Evolutionary conservation across 1,140 invertebrate species (phyloP).

Genomic region (Dermatophagoides farinae): DNA sequence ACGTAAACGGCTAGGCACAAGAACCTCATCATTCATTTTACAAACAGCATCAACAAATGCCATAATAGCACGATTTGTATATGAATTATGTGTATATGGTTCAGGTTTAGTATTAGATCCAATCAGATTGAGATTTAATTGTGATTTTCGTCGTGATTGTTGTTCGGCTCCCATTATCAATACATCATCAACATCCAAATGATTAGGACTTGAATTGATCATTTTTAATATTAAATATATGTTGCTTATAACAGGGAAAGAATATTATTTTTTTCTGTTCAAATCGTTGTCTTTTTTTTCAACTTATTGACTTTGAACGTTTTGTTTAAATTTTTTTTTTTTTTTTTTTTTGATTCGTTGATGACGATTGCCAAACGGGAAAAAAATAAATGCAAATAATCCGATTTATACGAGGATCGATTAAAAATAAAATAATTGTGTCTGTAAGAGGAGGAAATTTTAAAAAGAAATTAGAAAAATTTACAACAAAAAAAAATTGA

Average conservation of each 20-base stretch:
- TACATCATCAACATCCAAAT: conserved; percentile 11
- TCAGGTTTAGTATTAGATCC: not conserved
- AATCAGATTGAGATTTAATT: not conserved
- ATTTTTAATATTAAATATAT: not conserved
- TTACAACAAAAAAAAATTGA: too few relatives aligned
- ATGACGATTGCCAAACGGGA: too few relatives aligned
- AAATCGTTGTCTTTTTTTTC: not conserved
- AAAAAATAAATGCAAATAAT: too few relatives aligned
- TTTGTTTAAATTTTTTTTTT: too few relatives aligned
- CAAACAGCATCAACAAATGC: conserved; percentile 6
- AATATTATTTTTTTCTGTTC: not conserved
- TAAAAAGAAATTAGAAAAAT: too few relatives aligned
- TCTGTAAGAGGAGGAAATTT: too few relatives aligned
- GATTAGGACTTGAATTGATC: not conserved
- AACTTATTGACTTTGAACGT: too few relatives aligned
- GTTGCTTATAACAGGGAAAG: not conserved
- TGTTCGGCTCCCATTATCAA: conserved; percentile 9
- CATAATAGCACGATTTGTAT: conserved; percentile 11
- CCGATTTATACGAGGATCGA: too few relatives aligned
- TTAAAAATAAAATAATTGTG: too few relatives aligned
- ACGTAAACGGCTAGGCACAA: conserved; percentile 8
- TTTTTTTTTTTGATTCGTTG: too few relatives aligned
- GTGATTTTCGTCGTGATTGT: conserved; percentile 10
- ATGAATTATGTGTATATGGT: not conserved
- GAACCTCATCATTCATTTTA: conserved; percentile 12